Evolutionary conservation across 1,140 invertebrate genomes (phyloP), one percentile per base, ranked within the genome.

Genomic region (Pararge aegeria): DNA sequence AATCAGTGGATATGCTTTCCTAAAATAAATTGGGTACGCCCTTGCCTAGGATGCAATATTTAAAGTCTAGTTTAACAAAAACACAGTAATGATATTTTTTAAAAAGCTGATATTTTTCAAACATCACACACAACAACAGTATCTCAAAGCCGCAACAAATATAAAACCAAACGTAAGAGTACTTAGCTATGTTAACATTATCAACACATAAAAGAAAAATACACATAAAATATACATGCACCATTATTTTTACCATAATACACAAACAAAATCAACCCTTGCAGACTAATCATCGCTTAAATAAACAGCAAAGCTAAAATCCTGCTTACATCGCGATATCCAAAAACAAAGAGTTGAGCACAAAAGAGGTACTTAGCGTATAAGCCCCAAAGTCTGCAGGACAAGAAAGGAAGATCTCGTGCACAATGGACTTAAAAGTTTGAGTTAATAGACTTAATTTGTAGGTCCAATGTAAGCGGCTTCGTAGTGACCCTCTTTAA

Each of bases 391-490:
- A 83, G 77, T 86, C 74, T 42, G 60, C 52, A 52, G 75, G 68
- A 80, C 82, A 88, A 88, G 85, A 88, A 87, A 83, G 81, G 80
- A 83, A 80, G 76, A 83, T 83, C 77, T 80, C 78, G 77, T 79
- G 77, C 70, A 75, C 74, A 80, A 76, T 71, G 82, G 85, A 88
- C 85, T 88, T 88, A 88, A 88, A 88, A 88, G 80, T 88, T 88
- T 77, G 76, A 82, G 63, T 85, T 84, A 87, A 88, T 85, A 81
- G 82, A 81, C 83, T 87, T 87, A 85, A 87, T 87, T 87, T 87
- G 78, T 80, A 87, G 80, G 76, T 75, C 73, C 68, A 62, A 58
- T 70, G 64, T 85, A 85, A 87, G 80, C 83, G 71, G 81, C 81
- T 87, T 82, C 75, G 66, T 63, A 68, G 64, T 76, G 75, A 80